These are phyloP conservation scores for Phyllopteryx taeniolatus DNA, from an alignment of 2,113 vertebrate genomes.

Conservation along the genomic window DNA sequence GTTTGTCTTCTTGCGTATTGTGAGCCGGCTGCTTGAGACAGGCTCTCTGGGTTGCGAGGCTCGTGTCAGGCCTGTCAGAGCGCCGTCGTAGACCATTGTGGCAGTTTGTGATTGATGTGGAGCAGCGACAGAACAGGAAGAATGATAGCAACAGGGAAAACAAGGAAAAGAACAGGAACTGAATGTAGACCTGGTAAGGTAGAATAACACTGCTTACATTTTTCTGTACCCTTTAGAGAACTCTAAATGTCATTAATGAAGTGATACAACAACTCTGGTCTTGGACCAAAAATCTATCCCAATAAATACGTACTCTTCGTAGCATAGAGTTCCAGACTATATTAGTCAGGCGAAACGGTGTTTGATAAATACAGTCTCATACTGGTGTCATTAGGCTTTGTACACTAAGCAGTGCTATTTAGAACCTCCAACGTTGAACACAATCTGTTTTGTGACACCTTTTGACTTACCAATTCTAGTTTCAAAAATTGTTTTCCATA, in stretches of 20 bases:
- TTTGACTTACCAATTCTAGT: not conserved
- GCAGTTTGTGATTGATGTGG: constrained; percentile 69
- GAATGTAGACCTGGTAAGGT: constrained; percentile 8
- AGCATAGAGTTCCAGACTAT: not conserved
- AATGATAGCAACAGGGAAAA: constrained; percentile 59
- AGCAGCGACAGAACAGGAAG: constrained; percentile 51
- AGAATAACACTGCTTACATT: not conserved
- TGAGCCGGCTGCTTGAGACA: constrained; percentile 29
- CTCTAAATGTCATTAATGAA: constrained; percentile 20
- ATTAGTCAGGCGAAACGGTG: not conserved
- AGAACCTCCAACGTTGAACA: not conserved
- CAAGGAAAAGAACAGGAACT: constrained; percentile 31
- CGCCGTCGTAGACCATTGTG: constrained; percentile 71
- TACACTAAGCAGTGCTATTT: not conserved
- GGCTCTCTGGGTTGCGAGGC: constrained; percentile 46
- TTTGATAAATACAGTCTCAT: not conserved
- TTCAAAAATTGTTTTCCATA: not conserved
- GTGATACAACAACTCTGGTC: constrained; percentile 3
- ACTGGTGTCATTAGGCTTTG: not conserved
- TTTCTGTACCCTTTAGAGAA: not conserved
- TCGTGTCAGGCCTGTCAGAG: constrained; percentile 50
- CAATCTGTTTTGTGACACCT: not conserved
- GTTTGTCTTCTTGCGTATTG: constrained; percentile 59
- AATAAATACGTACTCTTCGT: not conserved
- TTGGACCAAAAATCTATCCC: not conserved